Evolutionary conservation across 2,113 vertebrate species (phyloP).

Genomic region (Antennarius striatus): DNA sequence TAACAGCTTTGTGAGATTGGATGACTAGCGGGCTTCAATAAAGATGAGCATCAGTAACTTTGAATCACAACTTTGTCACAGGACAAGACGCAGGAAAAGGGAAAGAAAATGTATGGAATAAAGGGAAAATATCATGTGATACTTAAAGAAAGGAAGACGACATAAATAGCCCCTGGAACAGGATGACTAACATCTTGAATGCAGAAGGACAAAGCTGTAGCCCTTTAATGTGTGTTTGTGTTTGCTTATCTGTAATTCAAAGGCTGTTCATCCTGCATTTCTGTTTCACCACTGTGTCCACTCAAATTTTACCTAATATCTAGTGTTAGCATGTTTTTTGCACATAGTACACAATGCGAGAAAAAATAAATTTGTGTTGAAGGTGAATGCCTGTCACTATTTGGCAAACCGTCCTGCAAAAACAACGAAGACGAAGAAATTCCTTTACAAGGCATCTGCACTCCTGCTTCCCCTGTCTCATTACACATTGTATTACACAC

Average conservation of each 20-base stretch:
- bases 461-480: too few species aligned
- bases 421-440: too few species aligned
- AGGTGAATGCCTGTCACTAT: too few species aligned
- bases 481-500: too few species aligned
- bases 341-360: too few species aligned
- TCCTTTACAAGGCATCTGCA: too few species aligned
- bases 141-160: conserved; percentile 52
- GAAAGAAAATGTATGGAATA: neutral
- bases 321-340: too few species aligned
- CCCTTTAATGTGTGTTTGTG: conserved; percentile 42
- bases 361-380: too few species aligned
- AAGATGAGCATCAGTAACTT: conserved; percentile 27
- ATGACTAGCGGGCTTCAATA: conserved; percentile 22
- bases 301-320: too few species aligned
- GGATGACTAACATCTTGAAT: conserved; percentile 69
- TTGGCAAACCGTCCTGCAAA: too few species aligned
- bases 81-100: conserved; percentile 10
- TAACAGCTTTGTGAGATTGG: conserved; percentile 3
- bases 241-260: conserved; percentile 31
- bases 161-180: conserved; percentile 66
- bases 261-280: conserved; percentile 28
- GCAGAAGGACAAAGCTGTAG: conserved; percentile 59
- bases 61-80: conserved; percentile 38
- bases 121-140: conserved; percentile 24
- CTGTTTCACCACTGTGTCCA: conserved; percentile 14